Base-by-base conservation (phyloP, 2,797 vertebrate species). In the Lemur catta region DNA sequence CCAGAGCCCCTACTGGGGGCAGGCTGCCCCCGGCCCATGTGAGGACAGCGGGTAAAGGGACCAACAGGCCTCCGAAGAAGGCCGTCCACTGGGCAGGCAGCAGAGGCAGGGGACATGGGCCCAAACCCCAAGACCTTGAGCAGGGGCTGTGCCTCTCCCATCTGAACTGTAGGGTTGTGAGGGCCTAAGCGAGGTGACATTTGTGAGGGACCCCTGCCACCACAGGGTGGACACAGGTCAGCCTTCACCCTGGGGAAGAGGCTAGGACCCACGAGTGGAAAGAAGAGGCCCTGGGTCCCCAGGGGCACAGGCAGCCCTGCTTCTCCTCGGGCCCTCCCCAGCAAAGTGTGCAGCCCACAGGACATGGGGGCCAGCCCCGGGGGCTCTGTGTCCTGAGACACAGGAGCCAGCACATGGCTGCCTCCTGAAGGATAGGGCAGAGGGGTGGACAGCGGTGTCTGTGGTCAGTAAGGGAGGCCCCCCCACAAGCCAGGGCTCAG, bases 331-430 rank as follows among this genome's bases (percentile, higher is more conserved):
- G 15, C 33, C 11, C 14, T n/a, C 24, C n/a, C 22, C 26, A 12
- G 30, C 6, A 35, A 18, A 57, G 79, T 11, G 4, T 6, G 9
- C 30, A 20, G 46, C 46, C 26, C 38, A 5, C 12, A 59, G n/a
- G 52, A 30, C 71, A 2, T 2, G 46, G 57, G n/a, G 67, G 1
- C 57, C 9, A 0, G 17, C 22, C 0, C 2, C 17, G 5, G 46
- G 30, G 46, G 1, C 28, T 35, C 55, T 26, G 6, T 11, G n/a
- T n/a, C 7, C 46, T 20, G 17, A 63, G 80, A 69, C 7, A 17
- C 55, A 12, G 76, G 57, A 22, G 43, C 12, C 61, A 15, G 55
- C 3, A 2, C 22, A 5, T 20, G 17, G 30, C 41, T 79, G 43
- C 57, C 63, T 76, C 35, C 52, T 55, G 33, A 63, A 30, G 3